Conservation (phyloP, 1,140 invertebrate genomes). For the Caenorhabditis brenneri region DNA sequence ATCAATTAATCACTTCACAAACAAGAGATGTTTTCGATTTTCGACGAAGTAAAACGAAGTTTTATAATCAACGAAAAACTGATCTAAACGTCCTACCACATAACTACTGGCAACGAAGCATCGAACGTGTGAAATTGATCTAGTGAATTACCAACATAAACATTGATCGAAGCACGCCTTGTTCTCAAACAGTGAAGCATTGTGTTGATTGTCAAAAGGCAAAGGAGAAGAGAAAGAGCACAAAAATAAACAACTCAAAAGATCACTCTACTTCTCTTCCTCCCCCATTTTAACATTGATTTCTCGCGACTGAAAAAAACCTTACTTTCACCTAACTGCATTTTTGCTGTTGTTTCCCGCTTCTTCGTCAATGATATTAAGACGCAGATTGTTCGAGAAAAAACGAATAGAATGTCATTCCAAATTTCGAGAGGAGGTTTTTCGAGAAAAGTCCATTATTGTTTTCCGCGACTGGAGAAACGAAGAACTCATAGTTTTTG, state of each 20-base stretch:
- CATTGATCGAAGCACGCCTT: neutral
- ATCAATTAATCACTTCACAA: neutral
- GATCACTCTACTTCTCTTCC: neutral
- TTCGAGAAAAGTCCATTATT: too few species aligned
- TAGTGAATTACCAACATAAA: neutral
- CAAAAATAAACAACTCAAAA: slow-evolving; percentile 15
- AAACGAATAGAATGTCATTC: too few species aligned
- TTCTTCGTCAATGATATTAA: neutral
- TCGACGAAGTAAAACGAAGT: too few species aligned
- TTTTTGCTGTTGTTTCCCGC: neutral
- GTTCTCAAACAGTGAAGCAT: neutral
- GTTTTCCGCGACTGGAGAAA: too few species aligned
- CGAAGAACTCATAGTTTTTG: too few species aligned
- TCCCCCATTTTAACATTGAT: neutral
- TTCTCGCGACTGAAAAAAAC: neutral
- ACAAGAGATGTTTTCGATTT: too few species aligned
- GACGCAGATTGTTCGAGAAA: too few species aligned
- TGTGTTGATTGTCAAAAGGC: neutral
- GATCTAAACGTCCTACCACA: too few species aligned
- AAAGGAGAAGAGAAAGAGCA: neutral
- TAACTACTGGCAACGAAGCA: neutral
- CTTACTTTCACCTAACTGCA: neutral
- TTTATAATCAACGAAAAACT: too few species aligned
- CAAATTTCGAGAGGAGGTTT: too few species aligned
- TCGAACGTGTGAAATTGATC: too few species aligned